Evolutionary conservation across 2,113 vertebrate species (phyloP), one percentile per base, ranked within the genome.

Genomic region (Trochalopteron elliotii): DNA sequence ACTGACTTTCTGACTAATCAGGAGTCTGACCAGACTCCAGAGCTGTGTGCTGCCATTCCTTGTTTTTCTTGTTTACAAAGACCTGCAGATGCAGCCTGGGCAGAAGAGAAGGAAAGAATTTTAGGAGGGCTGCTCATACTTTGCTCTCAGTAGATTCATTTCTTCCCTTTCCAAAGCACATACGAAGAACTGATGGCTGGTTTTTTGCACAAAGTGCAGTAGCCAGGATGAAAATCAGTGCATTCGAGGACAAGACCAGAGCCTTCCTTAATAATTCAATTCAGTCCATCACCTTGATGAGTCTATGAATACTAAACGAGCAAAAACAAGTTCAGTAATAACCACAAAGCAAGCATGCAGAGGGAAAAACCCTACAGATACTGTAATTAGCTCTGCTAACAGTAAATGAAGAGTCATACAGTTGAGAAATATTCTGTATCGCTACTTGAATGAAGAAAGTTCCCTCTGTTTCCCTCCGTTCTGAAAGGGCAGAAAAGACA

Each of bases 21-120:
- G 85, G 89, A 94, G 92, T 92, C 97, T 74, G 75, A 95, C 57
- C 77, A 97, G 96, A 95, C 96, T 92, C 94, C 95, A 96, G 94
- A 92, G 75, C 87, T 94, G 57, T 17, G 50, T 78, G 82, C 53
- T 94, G 61, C 59, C 83, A 92, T 71, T 94, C 86, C 55, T 93
- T 95, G 61, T 93, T 93, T 76, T 25, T 67, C 93, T 95, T 67
- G 17, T 64, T 83, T 69, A 88, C 53, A 79, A 97, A 96, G 95
- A 95, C 81, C 94, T 91, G 89, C 11, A 4, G 74, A 76, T 76
- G 86, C 59, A 83, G 92, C 93, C 96, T 97, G 87, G 81, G 83
- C 89, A 96, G 90, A 87, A 96, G 94, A 97, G 56, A 96, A 68
- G 76, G 83, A 94, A 95, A 93, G 87, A 87, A 89, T 88, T 95